A percentile compares a stretch with the other conserved stretches of the same genome.
These are phyloP conservation scores for Hypanus sabinus DNA, from an alignment of 2,113 vertebrate genomes.

Conservation along the genomic window DNA sequence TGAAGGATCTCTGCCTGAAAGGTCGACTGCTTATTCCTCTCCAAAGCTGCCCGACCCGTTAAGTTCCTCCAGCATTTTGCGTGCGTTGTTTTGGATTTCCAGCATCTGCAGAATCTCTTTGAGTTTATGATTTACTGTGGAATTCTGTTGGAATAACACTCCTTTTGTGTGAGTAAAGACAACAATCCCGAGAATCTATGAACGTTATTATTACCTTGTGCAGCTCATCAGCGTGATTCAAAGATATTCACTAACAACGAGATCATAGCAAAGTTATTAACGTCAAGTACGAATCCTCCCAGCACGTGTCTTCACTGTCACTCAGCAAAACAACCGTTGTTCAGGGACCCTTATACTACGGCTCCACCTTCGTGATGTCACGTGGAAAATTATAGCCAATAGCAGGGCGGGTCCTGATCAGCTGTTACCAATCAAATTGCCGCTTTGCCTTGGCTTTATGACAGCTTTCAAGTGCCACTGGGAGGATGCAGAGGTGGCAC, in stretches of 20 bases:
- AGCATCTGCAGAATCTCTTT: too few relatives aligned
- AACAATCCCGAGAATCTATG: neutral
- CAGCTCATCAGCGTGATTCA: constrained; percentile 18
- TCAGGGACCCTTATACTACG: too few relatives aligned
- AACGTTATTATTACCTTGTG: neutral
- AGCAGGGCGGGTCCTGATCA: too few relatives aligned
- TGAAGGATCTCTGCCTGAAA: too few relatives aligned
- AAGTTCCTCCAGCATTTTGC: too few relatives aligned
- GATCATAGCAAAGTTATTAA: neutral
- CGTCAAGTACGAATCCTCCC: neutral
- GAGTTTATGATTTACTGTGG: too few relatives aligned
- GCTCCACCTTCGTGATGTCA: neutral
- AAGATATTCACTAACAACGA: neutral
- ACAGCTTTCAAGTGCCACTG: neutral
- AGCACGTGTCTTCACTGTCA: neutral
- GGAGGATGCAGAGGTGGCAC: neutral
- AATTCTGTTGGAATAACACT: too few relatives aligned
- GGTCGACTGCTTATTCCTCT: too few relatives aligned
- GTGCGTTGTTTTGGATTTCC: too few relatives aligned
- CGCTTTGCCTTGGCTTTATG: neutral
- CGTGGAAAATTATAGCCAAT: neutral
- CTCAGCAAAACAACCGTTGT: neutral
- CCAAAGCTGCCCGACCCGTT: too few relatives aligned
- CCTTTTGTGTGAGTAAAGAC: neutral
- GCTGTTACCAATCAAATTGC: neutral